phyloP scores from a whole-genome alignment of 2,113 vertebrate species.

The Petrocephalus zakoni region DNA sequence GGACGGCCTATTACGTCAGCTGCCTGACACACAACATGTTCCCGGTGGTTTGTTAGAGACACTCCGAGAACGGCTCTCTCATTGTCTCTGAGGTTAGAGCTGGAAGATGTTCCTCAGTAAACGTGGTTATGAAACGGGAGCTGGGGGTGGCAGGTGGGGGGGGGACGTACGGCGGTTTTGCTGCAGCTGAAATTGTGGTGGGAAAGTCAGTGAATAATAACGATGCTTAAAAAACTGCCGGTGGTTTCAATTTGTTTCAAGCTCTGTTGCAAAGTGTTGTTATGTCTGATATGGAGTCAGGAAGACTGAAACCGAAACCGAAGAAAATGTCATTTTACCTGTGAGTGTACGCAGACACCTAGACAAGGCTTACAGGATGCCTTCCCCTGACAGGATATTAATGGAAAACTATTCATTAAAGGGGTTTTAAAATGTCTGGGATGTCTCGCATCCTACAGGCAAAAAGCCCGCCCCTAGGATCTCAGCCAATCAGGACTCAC shows the following conservation, averaged over 20 bases:
- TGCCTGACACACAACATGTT: slow-evolving; percentile 29
- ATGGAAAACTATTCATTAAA: neutral
- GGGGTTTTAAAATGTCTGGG: neutral
- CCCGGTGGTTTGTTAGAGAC: neutral
- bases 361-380: neutral
- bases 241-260: neutral
- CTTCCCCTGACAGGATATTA: neutral
- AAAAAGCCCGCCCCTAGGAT: neutral
- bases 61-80: neutral
- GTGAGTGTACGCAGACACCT: neutral
- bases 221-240: neutral
- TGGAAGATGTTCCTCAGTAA: neutral
- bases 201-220: neutral
- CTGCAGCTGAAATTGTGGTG: neutral
- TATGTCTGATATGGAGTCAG: neutral
- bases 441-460: neutral
- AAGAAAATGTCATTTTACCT: neutral
- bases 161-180: neutral
- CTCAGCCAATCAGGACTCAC: neutral
- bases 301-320: neutral
- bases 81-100: neutral
- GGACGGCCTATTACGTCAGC: slow-evolving; percentile 38
- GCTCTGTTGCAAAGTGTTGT: neutral
- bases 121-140: neutral
- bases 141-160: neutral